A percentile compares a stretch with the other conserved stretches of the same genome.
These are phyloP conservation scores for Glandiceps talaboti DNA, from an alignment of 53 echinoderm and acorn worm species.

Conservation along the genomic window DNA sequence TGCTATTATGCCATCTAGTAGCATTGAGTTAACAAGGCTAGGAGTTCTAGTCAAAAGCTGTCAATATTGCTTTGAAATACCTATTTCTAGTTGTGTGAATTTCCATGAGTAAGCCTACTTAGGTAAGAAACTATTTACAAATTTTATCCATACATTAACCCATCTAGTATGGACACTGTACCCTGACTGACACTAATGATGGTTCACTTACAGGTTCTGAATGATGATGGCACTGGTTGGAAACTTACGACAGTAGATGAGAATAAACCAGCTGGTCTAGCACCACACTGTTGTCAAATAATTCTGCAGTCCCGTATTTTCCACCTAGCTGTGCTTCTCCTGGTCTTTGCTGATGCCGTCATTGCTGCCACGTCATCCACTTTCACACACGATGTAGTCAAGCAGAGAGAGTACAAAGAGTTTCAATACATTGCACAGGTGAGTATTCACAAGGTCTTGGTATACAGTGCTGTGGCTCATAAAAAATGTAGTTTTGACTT, in stretches of 20 bases:
- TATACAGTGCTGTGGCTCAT: too few relatives aligned
- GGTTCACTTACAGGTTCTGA: not conserved
- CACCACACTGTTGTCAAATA: constrained; percentile 65
- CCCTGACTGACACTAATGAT: not conserved
- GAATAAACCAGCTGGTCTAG: constrained; percentile 54
- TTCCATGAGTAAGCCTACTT: too few relatives aligned
- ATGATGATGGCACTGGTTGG: constrained; percentile 90
- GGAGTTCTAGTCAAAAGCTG: too few relatives aligned
- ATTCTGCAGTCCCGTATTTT: constrained; percentile 70
- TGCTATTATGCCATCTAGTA: too few relatives aligned
- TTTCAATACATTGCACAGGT: constrained; percentile 66
- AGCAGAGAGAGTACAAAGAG: not conserved
- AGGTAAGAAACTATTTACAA: too few relatives aligned
- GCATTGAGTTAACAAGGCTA: too few relatives aligned
- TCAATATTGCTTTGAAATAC: too few relatives aligned
- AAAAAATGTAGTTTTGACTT: too few relatives aligned
- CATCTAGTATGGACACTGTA: too few relatives aligned
- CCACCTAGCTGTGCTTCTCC: constrained; percentile 64
- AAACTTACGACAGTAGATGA: constrained; percentile 72
- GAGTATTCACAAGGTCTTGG: too few relatives aligned
- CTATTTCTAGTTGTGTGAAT: too few relatives aligned
- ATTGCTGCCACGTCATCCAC: constrained; percentile 71
- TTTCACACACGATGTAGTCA: constrained; percentile 22
- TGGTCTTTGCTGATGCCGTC: constrained; percentile 65
- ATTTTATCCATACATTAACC: too few relatives aligned